Conservation (phyloP, 2,797 vertebrate genomes). For the Aviceda leuphotes region DNA sequence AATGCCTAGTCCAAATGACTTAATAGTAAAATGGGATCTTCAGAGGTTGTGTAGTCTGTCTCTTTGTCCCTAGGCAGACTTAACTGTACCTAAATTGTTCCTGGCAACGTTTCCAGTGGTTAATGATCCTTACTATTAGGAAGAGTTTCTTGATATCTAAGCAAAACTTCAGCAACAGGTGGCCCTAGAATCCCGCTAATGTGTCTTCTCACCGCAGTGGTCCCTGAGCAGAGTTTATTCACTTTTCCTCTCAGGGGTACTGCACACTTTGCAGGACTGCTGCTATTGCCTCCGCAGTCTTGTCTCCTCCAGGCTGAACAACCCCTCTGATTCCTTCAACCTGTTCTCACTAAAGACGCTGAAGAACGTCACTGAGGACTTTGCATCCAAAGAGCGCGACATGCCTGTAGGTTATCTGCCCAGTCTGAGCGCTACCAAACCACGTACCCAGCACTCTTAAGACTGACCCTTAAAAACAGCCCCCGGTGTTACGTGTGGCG, state of each 20-base stretch:
- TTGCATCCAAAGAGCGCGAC: background rate
- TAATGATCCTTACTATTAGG: background rate
- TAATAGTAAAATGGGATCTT: background rate
- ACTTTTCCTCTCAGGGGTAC: background rate
- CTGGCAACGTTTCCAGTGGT: background rate
- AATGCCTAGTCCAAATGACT: background rate
- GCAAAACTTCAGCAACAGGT: background rate
- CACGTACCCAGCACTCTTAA: rapidly evolving
- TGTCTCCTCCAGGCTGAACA: background rate
- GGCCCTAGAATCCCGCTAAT: background rate
- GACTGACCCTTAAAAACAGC: background rate
- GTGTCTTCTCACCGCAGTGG: background rate
- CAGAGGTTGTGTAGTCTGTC: background rate
- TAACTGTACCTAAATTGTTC: background rate
- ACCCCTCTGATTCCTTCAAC: background rate
- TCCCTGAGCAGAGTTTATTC: background rate
- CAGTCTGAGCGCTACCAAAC: background rate
- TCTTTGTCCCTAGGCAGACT: background rate
- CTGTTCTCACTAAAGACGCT: background rate
- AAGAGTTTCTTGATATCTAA: background rate
- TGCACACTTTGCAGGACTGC: background rate
- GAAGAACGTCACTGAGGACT: background rate
- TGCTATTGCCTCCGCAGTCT: background rate
- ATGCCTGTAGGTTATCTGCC: background rate
- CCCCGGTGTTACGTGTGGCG: background rate